Evolutionary conservation across 1,140 invertebrate species (phyloP), one percentile per base, ranked within the genome.

Genomic region (Schlechtendalia chinensis): DNA sequence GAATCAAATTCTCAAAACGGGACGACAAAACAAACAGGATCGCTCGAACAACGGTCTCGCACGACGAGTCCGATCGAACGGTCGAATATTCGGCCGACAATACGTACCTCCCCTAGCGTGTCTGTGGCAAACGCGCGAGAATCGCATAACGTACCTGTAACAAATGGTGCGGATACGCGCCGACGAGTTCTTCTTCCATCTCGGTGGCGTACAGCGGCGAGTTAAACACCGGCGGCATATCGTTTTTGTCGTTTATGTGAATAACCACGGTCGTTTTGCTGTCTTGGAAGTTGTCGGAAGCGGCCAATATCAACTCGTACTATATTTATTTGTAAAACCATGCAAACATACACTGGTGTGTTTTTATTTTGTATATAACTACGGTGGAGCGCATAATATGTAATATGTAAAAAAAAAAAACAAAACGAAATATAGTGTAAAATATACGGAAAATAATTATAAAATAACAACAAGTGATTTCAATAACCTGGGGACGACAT

Each of bases 301-400:
- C 93, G 83, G 94, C 92, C 88, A 95, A 88, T 83, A 91, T 92
- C 87, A 95, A 88, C 87, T 93, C 92, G 88, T 94, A 95, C 93
- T 94, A 86, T 50, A 83, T 83, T 4, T 39, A 39, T 39, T 39
- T 39, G 8, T 32, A 72, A 59, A 82, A 83, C 82, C 81, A 81
- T 50, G 47, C 83, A 82, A 81, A 81, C 61, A 82, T 80, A 71
- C 54, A 82, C 82, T 63, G 29, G 47, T 50, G 67, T 54, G 47
- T 72, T 53, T 27, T 50, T 50, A n/a, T 72, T 72, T 72, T 69
- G 50, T 29, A 27, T 65, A 39, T n/a, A 32, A 69, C 32, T 47
- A 69, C 17, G 4, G 4, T 1, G 2, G 65, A 32, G 65, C 10
- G 5, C n/a, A 17, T 50, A 24, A 10, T 47, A 24, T 22, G 39